Evolutionary conservation across 2,797 vertebrate species (phyloP), one percentile per base, ranked within the genome.

Genomic region (Gallirallus australis): DNA sequence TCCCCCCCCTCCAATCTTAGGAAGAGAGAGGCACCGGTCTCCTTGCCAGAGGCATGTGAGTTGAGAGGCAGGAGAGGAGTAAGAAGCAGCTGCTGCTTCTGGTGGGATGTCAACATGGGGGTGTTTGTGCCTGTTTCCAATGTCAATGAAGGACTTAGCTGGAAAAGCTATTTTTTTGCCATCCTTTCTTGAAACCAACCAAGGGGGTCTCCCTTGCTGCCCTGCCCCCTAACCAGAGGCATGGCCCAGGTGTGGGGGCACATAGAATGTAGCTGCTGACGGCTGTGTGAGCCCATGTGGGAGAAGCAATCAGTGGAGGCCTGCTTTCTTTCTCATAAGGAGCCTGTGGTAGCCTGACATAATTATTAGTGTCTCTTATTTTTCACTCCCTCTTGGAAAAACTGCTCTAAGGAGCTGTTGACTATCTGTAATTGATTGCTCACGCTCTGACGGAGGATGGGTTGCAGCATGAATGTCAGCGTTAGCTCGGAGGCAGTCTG

Each of bases 401-500:
- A 86, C 33, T 84, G 52, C 47, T 85, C 33, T 72, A 64, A 95
- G 57, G 53, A 88, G 57, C 83, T 85, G 61, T 54, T 95, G 82
- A 86, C 78, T 82, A 40, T 73, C 54, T 93, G 28, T 61, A 92
- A 88, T 59, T 79, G 82, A 86, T 86, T 84, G 53, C 79, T 93
- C 52, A 91, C 2, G 16, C 65, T 93, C 79, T 79, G 68, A 89
- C 0, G 0, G 82, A 83, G 81, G 82, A 96, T 86, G 85, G 60
- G 94, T 92, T 94, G 72, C 75, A 93, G 86, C 94, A 89, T 86
- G 92, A 94, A 92, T 86, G 81, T 81, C 78, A 93, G 85, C 0
- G 0, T 76, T 92, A 95, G 93, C 93, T 95, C 75, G 82, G 33
- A 94, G 94, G 92, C 73, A 94, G 82, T 87, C 56, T 96, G 94